Conservation (phyloP, 2,113 vertebrate species). For the Pseudolaguvia tuberculata region DNA sequence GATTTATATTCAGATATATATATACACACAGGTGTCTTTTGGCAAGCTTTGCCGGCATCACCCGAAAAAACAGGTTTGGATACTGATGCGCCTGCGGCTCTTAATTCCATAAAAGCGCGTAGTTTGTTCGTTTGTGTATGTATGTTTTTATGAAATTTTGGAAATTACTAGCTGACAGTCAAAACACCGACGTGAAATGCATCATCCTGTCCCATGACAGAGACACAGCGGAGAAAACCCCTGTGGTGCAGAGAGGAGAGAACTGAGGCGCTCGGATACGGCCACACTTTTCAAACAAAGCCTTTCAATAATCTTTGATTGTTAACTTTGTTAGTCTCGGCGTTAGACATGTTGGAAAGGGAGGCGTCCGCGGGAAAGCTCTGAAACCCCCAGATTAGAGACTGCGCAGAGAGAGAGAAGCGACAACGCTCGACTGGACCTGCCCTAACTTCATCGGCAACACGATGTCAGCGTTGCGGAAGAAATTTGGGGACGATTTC, state of each 20-base stretch:
- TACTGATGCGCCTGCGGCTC: background rate
- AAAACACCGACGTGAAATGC: constrained; percentile 10
- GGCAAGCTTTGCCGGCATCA: background rate
- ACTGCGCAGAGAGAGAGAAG: background rate
- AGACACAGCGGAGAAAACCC: constrained; percentile 13
- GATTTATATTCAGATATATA: background rate
- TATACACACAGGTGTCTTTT: too few species aligned
- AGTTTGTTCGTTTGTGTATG: background rate
- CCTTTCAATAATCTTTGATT: background rate
- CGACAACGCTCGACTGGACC: background rate
- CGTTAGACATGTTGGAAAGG: constrained; percentile 29
- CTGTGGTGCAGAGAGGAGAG: constrained; percentile 25
- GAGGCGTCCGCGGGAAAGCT: constrained; percentile 3
- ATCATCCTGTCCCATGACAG: constrained; percentile 30
- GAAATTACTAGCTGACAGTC: background rate
- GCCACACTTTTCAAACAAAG: background rate
- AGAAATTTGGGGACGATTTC: constrained; percentile 87
- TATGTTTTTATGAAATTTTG: background rate
- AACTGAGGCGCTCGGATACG: constrained; percentile 11
- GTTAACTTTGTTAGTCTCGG: constrained; percentile 25
- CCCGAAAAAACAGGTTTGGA: background rate
- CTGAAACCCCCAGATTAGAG: constrained; percentile 25
- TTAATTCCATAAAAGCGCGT: background rate
- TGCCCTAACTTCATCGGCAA: constrained; percentile 8
- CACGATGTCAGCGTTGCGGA: constrained; percentile 82